Evolutionary conservation across 2,888 invertebrate species (phyloP).

Genomic region (Agyllia agylla): DNA sequence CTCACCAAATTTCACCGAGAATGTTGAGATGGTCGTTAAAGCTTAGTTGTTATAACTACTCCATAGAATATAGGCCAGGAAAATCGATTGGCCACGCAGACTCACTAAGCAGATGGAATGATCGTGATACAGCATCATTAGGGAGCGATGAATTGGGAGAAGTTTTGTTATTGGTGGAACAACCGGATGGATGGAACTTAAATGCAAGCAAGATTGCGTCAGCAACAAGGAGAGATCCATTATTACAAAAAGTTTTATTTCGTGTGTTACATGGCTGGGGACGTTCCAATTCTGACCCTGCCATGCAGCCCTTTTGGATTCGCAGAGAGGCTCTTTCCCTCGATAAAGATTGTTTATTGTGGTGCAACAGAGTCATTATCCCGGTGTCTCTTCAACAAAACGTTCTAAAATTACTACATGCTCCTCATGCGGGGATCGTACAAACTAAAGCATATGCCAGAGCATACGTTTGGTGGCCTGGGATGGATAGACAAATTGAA

Average conservation of each 20-base stretch:
- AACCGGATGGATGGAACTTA: slow-evolving; percentile 24
- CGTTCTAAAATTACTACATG: slow-evolving; percentile 26
- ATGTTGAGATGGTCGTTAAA: slow-evolving; percentile 25
- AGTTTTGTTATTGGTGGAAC: slow-evolving; percentile 7
- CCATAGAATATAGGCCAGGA: not conserved
- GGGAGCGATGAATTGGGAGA: not conserved
- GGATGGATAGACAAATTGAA: slow-evolving; percentile 64
- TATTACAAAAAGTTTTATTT: slow-evolving; percentile 26
- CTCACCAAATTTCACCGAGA: slow-evolving; percentile 23
- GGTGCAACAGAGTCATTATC: slow-evolving; percentile 30
- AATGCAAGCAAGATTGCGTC: slow-evolving; percentile 21
- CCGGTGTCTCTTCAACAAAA: slow-evolving; percentile 16
- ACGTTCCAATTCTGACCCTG: slow-evolving; percentile 20
- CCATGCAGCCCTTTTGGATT: slow-evolving; percentile 38
- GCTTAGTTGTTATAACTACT: slow-evolving; percentile 15
- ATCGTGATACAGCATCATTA: not conserved
- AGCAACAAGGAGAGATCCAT: slow-evolving; percentile 5
- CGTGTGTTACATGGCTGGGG: slow-evolving; percentile 51
- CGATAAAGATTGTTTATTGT: slow-evolving; percentile 34
- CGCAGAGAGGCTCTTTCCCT: slow-evolving; percentile 42
- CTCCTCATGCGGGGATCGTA: slow-evolving; percentile 42
- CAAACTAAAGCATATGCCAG: slow-evolving; percentile 67
- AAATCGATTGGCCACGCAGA: slow-evolving; percentile 15
- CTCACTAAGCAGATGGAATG: slow-evolving; percentile 10
- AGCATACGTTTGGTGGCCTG: slow-evolving; percentile 63